Conservation (phyloP, 2,113 vertebrate genomes). For the Cynocephalus volans region DNA sequence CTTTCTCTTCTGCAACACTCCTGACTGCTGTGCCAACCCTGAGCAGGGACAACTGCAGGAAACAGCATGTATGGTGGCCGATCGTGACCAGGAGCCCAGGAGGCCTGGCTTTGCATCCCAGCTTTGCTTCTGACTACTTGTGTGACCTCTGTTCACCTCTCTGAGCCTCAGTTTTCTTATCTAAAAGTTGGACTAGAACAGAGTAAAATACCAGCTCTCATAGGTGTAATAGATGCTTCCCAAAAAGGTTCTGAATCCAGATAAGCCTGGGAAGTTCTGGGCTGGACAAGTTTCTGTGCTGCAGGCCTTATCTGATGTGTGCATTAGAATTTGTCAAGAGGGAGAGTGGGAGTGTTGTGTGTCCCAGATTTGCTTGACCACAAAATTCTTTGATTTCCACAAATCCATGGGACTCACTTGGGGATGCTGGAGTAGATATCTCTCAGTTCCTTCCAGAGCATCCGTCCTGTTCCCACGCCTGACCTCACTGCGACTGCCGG, state of each 20-base stretch:
- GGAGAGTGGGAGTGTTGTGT: neutral
- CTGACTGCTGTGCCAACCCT: no score
- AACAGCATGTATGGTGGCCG: neutral
- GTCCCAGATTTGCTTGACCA: neutral
- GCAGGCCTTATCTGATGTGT: neutral
- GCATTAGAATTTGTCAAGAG: neutral
- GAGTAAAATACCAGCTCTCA: neutral
- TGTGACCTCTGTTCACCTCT: neutral
- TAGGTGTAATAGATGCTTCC: neutral
- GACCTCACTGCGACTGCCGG: neutral
- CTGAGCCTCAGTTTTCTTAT: neutral
- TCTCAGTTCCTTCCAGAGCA: neutral
- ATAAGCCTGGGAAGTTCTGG: neutral
- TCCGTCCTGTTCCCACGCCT: no score
- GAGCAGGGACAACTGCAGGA: neutral
- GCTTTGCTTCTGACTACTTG: neutral
- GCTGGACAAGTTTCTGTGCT: neutral
- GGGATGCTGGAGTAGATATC: neutral
- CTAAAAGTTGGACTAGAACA: neutral
- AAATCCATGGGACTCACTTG: no score
- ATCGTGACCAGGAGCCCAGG: neutral
- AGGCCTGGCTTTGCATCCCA: neutral
- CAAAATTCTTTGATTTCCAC: neutral
- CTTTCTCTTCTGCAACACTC: neutral
- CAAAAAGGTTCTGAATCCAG: neutral